A percentile compares a stretch with the other conserved stretches of the same genome.
phyloP scores from a whole-genome alignment of 1,140 invertebrate genomes.

The Bombyx mori region DNA sequence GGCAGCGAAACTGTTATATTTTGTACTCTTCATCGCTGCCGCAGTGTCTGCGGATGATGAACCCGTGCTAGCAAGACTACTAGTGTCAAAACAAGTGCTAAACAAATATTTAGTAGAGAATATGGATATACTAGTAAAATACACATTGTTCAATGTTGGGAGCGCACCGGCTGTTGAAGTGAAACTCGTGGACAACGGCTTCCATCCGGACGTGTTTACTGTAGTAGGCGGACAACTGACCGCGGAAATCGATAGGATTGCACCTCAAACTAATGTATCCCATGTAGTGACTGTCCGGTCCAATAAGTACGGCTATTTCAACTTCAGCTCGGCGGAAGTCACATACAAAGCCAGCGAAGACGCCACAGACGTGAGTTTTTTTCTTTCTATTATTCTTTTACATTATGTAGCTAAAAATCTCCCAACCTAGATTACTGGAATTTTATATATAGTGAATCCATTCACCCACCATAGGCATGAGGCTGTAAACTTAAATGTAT shows the following conservation, averaged over 20 bases:
- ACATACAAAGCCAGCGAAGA: conserved; percentile 89
- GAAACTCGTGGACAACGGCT: conserved; percentile 89
- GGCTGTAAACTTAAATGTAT: too few relatives aligned
- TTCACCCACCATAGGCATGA: too few relatives aligned
- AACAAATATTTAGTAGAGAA: conserved; percentile 99
- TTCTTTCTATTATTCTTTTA: too few relatives aligned
- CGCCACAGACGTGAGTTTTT: conserved; percentile 73
- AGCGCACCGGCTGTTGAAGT: conserved; percentile 91
- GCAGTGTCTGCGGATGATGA: conserved; percentile 76
- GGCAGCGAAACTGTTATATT: conserved; percentile 47
- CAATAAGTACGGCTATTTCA: conserved; percentile 93
- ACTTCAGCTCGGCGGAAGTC: conserved; percentile 96
- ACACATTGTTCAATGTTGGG: conserved; percentile 88
- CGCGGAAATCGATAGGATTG: conserved; percentile 89
- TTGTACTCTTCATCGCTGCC: conserved; percentile 53
- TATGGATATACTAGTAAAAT: conserved; percentile 96
- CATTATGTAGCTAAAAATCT: too few relatives aligned
- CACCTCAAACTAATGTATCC: conserved; percentile 92
- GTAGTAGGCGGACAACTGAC: conserved; percentile 88
- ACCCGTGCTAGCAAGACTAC: conserved; percentile 77
- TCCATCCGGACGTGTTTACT: conserved; percentile 90
- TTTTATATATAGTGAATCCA: too few relatives aligned
- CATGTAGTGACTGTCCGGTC: conserved; percentile 95
- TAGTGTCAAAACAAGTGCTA: conserved; percentile 92
- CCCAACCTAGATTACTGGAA: too few relatives aligned